Evolutionary conservation across 2,113 vertebrate genomes (phyloP).

Genomic region (Oenanthe melanoleuca): DNA sequence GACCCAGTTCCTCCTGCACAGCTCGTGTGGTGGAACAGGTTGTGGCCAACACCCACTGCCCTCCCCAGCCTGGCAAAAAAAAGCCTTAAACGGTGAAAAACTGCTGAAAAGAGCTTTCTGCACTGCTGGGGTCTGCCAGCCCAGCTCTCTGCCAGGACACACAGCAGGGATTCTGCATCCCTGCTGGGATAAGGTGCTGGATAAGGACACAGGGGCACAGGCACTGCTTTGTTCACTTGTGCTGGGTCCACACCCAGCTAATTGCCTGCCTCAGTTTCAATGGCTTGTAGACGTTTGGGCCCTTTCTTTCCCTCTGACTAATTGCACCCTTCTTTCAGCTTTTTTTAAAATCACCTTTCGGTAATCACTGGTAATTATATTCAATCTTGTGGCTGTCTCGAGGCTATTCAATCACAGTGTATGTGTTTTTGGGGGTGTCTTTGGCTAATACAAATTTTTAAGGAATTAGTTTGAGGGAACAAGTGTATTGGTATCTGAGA

Average conservation of each 20-base stretch:
- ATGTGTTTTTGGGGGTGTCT: background rate
- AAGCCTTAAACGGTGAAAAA: background rate
- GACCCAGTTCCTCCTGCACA: constrained; percentile 49
- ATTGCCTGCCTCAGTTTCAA: background rate
- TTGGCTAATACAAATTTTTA: background rate
- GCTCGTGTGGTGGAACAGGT: background rate
- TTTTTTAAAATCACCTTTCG: background rate
- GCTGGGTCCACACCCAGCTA: background rate
- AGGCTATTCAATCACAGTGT: background rate
- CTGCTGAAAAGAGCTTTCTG: background rate
- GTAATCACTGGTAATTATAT: background rate
- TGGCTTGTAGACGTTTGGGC: background rate
- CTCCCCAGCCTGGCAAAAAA: background rate
- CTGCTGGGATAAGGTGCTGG: background rate
- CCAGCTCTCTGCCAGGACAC: background rate
- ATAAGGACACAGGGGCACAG: fast-evolving
- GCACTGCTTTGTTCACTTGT: background rate
- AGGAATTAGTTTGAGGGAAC: background rate
- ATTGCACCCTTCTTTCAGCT: constrained; percentile 14
- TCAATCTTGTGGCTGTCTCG: background rate
- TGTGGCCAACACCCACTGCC: background rate
- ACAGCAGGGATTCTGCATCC: fast-evolving
- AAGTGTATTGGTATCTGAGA: background rate
- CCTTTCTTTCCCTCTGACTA: constrained; percentile 14
- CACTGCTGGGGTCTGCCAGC: background rate